These are phyloP conservation scores for Hemichromis elongatus DNA, from an alignment of 2,113 vertebrate species.

Conservation along the genomic window DNA sequence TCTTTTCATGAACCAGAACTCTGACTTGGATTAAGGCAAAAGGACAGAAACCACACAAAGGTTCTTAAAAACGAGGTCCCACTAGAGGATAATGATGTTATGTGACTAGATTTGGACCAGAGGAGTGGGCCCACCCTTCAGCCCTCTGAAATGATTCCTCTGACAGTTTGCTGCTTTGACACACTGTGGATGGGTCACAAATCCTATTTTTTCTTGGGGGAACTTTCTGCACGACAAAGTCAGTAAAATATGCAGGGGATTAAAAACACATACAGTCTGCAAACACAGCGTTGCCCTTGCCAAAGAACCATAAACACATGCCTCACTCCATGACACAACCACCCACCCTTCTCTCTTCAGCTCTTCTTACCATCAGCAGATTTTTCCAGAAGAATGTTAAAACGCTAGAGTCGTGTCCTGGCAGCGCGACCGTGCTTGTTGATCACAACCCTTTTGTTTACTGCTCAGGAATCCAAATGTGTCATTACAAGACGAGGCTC, in stretches of 20 bases:
- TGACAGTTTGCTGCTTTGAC: neutral
- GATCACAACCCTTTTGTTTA: conserved; percentile 14
- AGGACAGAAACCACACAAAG: conserved; percentile 12
- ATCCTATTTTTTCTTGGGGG: neutral
- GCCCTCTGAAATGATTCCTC: neutral
- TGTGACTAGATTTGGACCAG: neutral
- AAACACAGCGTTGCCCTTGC: neutral
- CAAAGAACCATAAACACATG: conserved; percentile 34
- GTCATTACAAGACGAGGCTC: neutral
- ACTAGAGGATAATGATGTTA: conserved; percentile 13
- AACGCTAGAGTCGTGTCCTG: neutral
- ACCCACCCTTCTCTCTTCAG: neutral
- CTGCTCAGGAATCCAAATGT: conserved; percentile 6
- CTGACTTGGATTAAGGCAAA: conserved; percentile 1
- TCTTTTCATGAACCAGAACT: conserved; percentile 9
- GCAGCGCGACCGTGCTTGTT: neutral
- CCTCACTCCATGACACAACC: conserved; percentile 26
- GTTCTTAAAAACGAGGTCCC: conserved; percentile 21
- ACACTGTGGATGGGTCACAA: neutral
- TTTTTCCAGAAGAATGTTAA: conserved; percentile 36
- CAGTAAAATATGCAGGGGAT: conserved; percentile 4
- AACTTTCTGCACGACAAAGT: neutral
- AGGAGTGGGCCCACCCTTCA: conserved; percentile 11
- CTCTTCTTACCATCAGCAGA: conserved; percentile 3
- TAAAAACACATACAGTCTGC: neutral